Evolutionary conservation across 2,888 invertebrate genomes (phyloP).

Genomic region (Polylopha cassiicola): DNA sequence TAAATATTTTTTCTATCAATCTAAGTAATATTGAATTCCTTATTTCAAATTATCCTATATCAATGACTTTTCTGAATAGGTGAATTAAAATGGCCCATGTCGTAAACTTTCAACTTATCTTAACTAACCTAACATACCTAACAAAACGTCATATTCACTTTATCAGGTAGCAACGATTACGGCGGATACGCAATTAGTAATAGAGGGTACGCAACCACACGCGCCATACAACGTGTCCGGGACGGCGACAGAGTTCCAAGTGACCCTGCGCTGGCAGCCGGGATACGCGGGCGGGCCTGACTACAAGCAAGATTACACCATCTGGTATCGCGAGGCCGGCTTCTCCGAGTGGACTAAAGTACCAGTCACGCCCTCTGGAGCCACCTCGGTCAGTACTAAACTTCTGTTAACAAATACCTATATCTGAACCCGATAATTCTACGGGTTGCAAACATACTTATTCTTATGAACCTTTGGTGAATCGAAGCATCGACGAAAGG

Average conservation of each 20-base stretch:
- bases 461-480: too few relatives aligned
- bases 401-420: background rate
- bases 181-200: constrained; percentile 90
- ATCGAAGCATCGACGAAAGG: too few relatives aligned
- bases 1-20: too few relatives aligned
- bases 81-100: too few relatives aligned
- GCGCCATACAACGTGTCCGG: constrained; percentile 97
- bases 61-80: too few relatives aligned
- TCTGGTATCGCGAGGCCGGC: constrained; percentile 95
- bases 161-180: constrained; percentile 91
- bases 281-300: constrained; percentile 97
- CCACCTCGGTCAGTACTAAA: constrained; percentile 76
- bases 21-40: too few relatives aligned
- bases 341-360: constrained; percentile 95
- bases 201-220: constrained; percentile 97
- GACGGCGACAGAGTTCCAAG: constrained; percentile 91
- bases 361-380: constrained; percentile 94
- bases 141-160: constrained; percentile 7
- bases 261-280: constrained; percentile 94
- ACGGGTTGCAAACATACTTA: too few relatives aligned
- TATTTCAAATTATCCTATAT: too few relatives aligned
- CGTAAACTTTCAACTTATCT: too few relatives aligned
- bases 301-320: constrained; percentile 95
- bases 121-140: too few relatives aligned
- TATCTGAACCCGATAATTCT: background rate